Percentiles rank a stretch among this genome's conserved stretches.
phyloP scores from a whole-genome alignment of 2,888 invertebrate genomes.

The Epinotia demarniana region DNA sequence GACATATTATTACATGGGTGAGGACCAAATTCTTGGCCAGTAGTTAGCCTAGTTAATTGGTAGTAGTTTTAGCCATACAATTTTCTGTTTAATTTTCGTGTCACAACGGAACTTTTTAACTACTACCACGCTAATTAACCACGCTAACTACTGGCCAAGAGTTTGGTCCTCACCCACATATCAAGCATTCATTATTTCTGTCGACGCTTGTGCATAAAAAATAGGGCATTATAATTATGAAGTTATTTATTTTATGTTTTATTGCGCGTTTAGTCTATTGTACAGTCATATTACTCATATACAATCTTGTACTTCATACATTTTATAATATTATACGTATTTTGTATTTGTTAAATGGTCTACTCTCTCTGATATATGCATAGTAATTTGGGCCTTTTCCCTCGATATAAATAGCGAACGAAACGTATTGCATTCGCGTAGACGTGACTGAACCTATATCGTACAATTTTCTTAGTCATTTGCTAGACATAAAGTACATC shows the following conservation, averaged over 20 bases:
- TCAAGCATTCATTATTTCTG: not conserved
- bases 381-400: not conserved
- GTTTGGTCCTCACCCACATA: too few relatives aligned
- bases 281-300: not conserved
- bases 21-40: too few relatives aligned
- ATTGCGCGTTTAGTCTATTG: not conserved
- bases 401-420: not conserved
- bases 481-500: conserved; percentile 6
- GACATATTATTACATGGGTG: not conserved
- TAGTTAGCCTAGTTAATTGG: too few relatives aligned
- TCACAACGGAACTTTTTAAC: too few relatives aligned
- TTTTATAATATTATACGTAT: too few relatives aligned
- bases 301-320: too few relatives aligned
- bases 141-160: too few relatives aligned
- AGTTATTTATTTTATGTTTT: not conserved
- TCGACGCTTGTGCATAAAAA: not conserved
- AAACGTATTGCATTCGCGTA: not conserved
- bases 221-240: not conserved
- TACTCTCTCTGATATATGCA: not conserved
- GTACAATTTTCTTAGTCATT: not conserved
- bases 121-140: too few relatives aligned
- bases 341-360: too few relatives aligned
- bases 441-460: not conserved
- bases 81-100: too few relatives aligned
- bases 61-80: too few relatives aligned